Conservation (phyloP, 2,113 vertebrate genomes). For the Hippocampus comes region DNA sequence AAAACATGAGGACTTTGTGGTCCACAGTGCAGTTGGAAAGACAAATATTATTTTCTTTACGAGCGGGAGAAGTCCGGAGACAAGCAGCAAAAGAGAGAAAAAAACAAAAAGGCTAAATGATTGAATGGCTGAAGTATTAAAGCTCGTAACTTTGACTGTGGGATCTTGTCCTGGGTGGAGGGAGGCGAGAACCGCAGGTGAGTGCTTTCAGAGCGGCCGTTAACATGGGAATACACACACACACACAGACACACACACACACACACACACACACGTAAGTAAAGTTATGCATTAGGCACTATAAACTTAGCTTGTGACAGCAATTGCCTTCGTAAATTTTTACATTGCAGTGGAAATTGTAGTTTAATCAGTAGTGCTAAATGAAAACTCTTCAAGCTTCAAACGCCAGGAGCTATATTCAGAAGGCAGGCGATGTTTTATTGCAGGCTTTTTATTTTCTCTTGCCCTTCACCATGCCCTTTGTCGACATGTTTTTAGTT, state of each 20-base stretch:
- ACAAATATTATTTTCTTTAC: slow-evolving; percentile 80
- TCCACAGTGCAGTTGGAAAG: slow-evolving; percentile 78
- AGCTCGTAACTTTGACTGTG: slow-evolving; percentile 55
- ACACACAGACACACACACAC: too few relatives aligned
- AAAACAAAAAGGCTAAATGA: slow-evolving; percentile 53
- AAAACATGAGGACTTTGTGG: slow-evolving; percentile 76
- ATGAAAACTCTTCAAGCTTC: slow-evolving; percentile 42
- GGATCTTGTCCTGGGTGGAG: slow-evolving; percentile 42
- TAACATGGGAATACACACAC: slow-evolving; percentile 11
- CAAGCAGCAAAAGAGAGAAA: slow-evolving; percentile 59
- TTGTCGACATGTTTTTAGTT: neutral
- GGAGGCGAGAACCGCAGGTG: slow-evolving; percentile 1
- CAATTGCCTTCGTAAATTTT: slow-evolving; percentile 58
- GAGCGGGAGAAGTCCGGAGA: slow-evolving; percentile 64
- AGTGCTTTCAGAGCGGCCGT: slow-evolving; percentile 33
- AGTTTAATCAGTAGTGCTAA: slow-evolving; percentile 57
- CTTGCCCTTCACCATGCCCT: neutral
- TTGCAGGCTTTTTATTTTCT: slow-evolving; percentile 12
- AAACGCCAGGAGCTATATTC: slow-evolving; percentile 24
- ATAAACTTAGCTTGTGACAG: slow-evolving; percentile 38
- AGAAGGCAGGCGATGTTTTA: slow-evolving; percentile 1
- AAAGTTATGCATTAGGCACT: slow-evolving; percentile 20
- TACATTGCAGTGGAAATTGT: slow-evolving; percentile 48
- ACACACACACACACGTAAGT: slow-evolving; percentile 29
- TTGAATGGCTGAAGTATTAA: slow-evolving; percentile 77